A percentile compares a stretch with the other conserved stretches of the same genome.
Evolutionary conservation across 2,113 vertebrate genomes (phyloP).

Genomic region (Silurus meridionalis): DNA sequence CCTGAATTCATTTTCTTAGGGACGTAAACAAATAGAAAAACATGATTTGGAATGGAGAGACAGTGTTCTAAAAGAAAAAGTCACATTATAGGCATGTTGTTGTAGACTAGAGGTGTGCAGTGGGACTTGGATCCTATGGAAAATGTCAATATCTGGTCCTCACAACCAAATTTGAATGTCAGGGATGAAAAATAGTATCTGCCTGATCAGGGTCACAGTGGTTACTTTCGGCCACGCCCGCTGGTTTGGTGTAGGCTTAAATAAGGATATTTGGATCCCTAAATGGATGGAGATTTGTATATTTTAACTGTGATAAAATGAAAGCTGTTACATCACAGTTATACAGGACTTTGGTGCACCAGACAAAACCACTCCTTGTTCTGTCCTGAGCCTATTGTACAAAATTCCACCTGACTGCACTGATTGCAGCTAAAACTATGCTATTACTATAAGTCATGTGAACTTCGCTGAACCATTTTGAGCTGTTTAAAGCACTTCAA

Average conservation of each 20-base stretch:
- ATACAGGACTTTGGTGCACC: neutral
- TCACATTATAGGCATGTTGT: neutral
- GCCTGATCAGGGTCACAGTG: neutral
- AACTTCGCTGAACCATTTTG: neutral
- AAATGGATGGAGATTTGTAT: neutral
- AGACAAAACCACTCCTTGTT: slow-evolving; percentile 9
- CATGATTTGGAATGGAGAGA: neutral
- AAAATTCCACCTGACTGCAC: slow-evolving; percentile 18
- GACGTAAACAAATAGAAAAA: neutral
- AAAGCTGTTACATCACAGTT: neutral
- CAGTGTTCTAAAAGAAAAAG: neutral
- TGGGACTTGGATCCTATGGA: neutral
- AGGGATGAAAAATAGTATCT: neutral
- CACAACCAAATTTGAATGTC: neutral
- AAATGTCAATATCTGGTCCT: neutral
- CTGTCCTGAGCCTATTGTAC: slow-evolving; percentile 12
- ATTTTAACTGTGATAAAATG: neutral
- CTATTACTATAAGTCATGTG: slow-evolving; percentile 14
- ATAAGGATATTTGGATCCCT: neutral
- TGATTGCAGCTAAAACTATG: neutral
- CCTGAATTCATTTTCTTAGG: neutral
- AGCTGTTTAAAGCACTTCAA: slow-evolving; percentile 6
- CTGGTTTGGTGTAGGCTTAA: neutral
- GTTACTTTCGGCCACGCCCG: neutral
- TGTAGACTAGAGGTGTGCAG: neutral